phyloP scores from a whole-genome alignment of 2,888 invertebrate species.

The Leptinotarsa juncta region DNA sequence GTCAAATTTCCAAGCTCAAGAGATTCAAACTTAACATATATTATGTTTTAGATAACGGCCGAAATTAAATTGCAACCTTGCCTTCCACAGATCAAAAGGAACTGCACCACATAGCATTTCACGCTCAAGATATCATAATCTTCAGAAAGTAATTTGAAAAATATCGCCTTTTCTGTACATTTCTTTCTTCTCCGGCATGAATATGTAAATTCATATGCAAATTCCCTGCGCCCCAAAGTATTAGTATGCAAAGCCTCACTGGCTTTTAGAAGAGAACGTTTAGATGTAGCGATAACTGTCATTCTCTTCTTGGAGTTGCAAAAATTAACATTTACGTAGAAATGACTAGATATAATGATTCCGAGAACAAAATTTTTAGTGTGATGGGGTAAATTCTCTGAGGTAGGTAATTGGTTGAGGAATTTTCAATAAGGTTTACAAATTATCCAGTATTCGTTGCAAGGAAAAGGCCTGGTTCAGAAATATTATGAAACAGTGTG shows the following conservation, averaged over 20 bases:
- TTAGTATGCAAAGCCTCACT: slow-evolving; percentile 46
- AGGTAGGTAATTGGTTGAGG: slow-evolving; percentile 4
- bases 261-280: slow-evolving; percentile 47
- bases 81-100: background rate
- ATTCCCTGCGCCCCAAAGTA: slow-evolving; percentile 33
- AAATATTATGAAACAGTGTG: too few species aligned
- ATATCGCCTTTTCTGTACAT: slow-evolving; percentile 33
- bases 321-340: slow-evolving; percentile 58
- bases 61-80: background rate
- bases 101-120: background rate
- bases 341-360: slow-evolving; percentile 46
- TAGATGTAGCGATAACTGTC: slow-evolving; percentile 58
- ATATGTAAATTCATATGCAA: slow-evolving; percentile 45
- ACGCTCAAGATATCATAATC: slow-evolving; percentile 12
- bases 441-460: too few species aligned
- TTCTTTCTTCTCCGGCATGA: slow-evolving; percentile 38
- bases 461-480: too few species aligned
- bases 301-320: slow-evolving; percentile 56
- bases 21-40: too few species aligned
- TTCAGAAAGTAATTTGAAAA: slow-evolving; percentile 26
- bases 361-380: slow-evolving; percentile 32
- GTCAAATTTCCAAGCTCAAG: too few species aligned
- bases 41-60: too few species aligned
- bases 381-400: background rate
- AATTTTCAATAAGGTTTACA: background rate